A percentile compares a stretch with the other conserved stretches of the same genome.
These are phyloP conservation scores for Nannobrachium achirus DNA, from an alignment of 2,113 vertebrate species.

Conservation along the genomic window DNA sequence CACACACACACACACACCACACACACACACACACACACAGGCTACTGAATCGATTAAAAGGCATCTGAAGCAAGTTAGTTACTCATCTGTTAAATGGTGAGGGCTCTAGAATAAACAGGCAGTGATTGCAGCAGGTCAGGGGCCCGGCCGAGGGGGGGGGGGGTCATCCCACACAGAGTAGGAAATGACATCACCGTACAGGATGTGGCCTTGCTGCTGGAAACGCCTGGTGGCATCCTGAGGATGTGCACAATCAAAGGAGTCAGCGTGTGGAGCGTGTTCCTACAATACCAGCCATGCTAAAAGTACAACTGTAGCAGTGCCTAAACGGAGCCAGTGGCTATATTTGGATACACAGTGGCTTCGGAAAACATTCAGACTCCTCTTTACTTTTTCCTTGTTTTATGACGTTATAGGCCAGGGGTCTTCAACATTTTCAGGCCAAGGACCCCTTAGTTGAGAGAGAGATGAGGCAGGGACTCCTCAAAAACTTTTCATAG, in stretches of 20 bases:
- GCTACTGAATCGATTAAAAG: slow-evolving; percentile 51
- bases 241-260: neutral
- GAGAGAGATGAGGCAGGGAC: no score
- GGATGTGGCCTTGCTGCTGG: neutral
- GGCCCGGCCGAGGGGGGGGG: neutral
- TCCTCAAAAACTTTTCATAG: no score
- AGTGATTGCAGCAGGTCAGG: slow-evolving; percentile 21
- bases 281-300: slow-evolving; percentile 16
- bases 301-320: no score
- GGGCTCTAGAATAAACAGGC: slow-evolving; percentile 36
- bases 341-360: no score
- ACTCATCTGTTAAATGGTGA: slow-evolving; percentile 38
- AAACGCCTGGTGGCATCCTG: neutral
- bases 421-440: no score
- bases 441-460: no score
- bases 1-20: slow-evolving; percentile 2
- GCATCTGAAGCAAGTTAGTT: slow-evolving; percentile 26
- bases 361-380: no score
- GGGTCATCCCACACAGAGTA: neutral
- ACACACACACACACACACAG: slow-evolving; percentile 23
- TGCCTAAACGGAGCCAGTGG: no score
- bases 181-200: slow-evolving; percentile 27
- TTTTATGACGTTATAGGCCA: no score
- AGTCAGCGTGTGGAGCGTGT: slow-evolving; percentile 8
- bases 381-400: no score